phyloP scores from a whole-genome alignment of 2,113 vertebrate species.

The Chamaetylas fuelleborni region DNA sequence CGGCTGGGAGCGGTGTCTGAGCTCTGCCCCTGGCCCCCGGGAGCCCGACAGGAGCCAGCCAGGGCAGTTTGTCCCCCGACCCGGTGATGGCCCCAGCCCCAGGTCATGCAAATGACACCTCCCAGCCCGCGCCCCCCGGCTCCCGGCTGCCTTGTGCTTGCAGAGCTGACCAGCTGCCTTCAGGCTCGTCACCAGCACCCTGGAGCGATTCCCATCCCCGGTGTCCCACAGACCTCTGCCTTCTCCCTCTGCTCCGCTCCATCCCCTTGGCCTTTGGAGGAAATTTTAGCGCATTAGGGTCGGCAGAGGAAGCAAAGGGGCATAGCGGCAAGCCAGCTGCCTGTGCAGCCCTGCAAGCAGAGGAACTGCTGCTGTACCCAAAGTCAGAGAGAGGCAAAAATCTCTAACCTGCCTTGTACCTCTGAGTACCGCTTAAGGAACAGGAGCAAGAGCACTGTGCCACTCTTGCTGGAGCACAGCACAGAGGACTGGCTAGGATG shows the following conservation, averaged over 20 bases:
- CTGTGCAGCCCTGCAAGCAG: neutral
- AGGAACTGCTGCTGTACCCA: neutral
- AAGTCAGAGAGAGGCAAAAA: neutral
- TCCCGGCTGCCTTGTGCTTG: neutral
- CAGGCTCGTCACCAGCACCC: conserved; percentile 30
- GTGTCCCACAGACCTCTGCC: neutral
- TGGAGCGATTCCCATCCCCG: neutral
- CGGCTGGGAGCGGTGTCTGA: neutral
- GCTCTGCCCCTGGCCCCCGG: fast-evolving
- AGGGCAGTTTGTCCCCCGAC: neutral
- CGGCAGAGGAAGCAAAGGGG: fast-evolving
- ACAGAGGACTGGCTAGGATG: conserved; percentile 4
- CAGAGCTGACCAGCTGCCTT: conserved; percentile 13
- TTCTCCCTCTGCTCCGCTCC: neutral
- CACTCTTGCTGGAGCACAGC: neutral
- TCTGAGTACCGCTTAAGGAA: neutral
- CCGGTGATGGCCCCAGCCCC: neutral
- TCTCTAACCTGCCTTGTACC: neutral
- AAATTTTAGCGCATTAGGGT: neutral
- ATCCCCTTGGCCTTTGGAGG: neutral
- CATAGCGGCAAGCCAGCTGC: neutral
- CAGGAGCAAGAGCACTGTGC: neutral
- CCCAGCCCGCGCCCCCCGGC: neutral
- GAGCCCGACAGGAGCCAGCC: neutral
- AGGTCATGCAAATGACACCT: conserved; percentile 21